Evolutionary conservation across 2,888 invertebrate species (phyloP).

Genomic region (Chrysolina haemoptera): DNA sequence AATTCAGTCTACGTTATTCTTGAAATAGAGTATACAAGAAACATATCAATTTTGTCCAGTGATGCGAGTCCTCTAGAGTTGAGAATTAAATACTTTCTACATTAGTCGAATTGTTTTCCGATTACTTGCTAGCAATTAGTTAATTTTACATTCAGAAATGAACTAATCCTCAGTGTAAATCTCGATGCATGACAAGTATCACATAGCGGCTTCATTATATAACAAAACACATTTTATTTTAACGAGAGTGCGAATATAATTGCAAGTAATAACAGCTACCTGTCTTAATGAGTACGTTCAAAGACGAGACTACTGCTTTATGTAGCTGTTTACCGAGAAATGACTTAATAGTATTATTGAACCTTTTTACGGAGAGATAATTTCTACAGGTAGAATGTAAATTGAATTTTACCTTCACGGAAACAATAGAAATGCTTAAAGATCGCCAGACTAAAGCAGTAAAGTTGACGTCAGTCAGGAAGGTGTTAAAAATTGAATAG

Average conservation of each 20-base stretch:
- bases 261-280: constrained; percentile 9
- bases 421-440: constrained; percentile 2
- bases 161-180: background rate
- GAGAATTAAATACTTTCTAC: too few relatives aligned
- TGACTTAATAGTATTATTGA: constrained; percentile 10
- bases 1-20: too few relatives aligned
- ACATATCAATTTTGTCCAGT: too few relatives aligned
- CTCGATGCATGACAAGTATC: background rate
- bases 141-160: background rate
- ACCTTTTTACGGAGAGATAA: background rate
- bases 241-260: constrained; percentile 14
- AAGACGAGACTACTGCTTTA: background rate
- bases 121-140: background rate
- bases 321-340: background rate
- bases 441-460: background rate
- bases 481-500: too few relatives aligned
- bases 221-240: constrained; percentile 12
- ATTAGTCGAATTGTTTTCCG: too few relatives aligned
- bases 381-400: background rate
- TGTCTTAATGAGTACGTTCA: background rate
- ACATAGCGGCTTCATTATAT: background rate
- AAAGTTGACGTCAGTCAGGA: constrained; percentile 6
- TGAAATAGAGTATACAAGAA: too few relatives aligned
- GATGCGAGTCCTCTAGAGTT: too few relatives aligned
- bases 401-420: background rate